Conservation (phyloP, 2,888 invertebrate genomes). For the Nymphalis polychloros region DNA sequence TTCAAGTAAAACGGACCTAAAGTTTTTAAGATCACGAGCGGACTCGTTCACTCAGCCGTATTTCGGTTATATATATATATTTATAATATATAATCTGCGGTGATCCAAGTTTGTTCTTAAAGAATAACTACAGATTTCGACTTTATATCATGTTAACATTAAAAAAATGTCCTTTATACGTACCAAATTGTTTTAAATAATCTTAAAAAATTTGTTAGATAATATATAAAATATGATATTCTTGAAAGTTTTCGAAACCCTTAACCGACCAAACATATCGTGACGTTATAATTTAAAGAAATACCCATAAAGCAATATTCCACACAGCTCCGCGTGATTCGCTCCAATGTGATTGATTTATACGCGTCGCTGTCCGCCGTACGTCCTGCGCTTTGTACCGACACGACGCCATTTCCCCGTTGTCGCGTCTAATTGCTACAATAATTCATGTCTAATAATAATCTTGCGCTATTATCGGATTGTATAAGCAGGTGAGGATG, state of each 20-base stretch:
- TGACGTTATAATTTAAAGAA: not conserved
- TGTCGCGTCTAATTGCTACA: conserved; percentile 73
- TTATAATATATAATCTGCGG: too few relatives aligned
- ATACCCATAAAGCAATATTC: conserved; percentile 6
- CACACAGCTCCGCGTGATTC: conserved; percentile 36
- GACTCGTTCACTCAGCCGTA: too few relatives aligned
- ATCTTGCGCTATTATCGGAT: conserved; percentile 76
- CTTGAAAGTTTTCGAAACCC: not conserved
- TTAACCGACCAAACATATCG: not conserved
- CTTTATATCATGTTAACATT: too few relatives aligned
- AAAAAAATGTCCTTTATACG: too few relatives aligned
- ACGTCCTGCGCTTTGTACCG: conserved; percentile 43
- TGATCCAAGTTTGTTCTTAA: too few relatives aligned
- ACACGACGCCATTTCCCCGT: conserved; percentile 61
- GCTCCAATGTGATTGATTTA: conserved; percentile 53
- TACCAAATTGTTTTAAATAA: not conserved
- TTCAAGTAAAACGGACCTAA: too few relatives aligned
- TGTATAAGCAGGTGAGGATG: conserved; percentile 55
- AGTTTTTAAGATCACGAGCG: too few relatives aligned
- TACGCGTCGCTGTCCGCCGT: conserved; percentile 45
- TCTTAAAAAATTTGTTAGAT: too few relatives aligned
- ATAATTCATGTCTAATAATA: conserved; percentile 79
- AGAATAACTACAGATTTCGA: too few relatives aligned
- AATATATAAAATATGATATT: not conserved
- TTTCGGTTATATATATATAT: too few relatives aligned